Base-by-base conservation (phyloP, 2,797 vertebrate genomes). In the Prunella strophiata region DNA sequence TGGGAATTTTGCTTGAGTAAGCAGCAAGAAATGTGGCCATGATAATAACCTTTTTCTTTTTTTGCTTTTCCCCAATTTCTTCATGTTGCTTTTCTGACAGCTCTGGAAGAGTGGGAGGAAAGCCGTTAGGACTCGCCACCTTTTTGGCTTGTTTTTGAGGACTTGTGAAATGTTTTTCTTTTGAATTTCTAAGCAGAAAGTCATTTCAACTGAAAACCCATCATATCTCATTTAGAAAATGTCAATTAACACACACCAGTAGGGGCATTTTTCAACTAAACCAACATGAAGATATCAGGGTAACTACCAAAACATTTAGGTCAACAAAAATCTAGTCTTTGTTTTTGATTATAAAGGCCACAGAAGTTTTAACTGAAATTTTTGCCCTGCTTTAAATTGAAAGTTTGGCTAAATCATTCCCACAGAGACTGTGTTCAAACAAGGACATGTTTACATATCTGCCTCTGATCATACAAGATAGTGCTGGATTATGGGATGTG, bases 391-490 rank as follows among this genome's bases (percentile, higher is more conserved):
- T 90, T 34, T 81, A 63, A 78, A 82, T 66, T 79, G 80, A 34
- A 93, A 87, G 34, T 90, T 88, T 91, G 63, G 67, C 59, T 68
- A 66, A 79, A 80, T 62, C 47, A 45, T 70, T 91, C 72, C 89
- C 3, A 0, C 9, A 45, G 70, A 91, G 73, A 67, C 38, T 51
- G 3, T 89, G 86, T 79, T 93, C 62, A 91, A 92, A 92, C 0
- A 15, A 58, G 32, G n/a, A 72, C 22, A 13, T 78, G 66, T 93
- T 95, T 91, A 85, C 82, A 12, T 72, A 77, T 80, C 79, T 81
- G 51, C 51, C 51, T 88, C 95, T 93, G 87, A 95, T 95, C 85
- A 91, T 36, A 91, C 76, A 96, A 88, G 95, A 94, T 88, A 94
- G 13, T 38, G n/a, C 43, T 73, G 88, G 91, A 93, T 93, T 94